Percentiles rank a stretch among this genome's conserved stretches.
These are phyloP conservation scores for Hippocampus guttulatus DNA, from an alignment of 2,113 vertebrate genomes.

Conservation along the genomic window DNA sequence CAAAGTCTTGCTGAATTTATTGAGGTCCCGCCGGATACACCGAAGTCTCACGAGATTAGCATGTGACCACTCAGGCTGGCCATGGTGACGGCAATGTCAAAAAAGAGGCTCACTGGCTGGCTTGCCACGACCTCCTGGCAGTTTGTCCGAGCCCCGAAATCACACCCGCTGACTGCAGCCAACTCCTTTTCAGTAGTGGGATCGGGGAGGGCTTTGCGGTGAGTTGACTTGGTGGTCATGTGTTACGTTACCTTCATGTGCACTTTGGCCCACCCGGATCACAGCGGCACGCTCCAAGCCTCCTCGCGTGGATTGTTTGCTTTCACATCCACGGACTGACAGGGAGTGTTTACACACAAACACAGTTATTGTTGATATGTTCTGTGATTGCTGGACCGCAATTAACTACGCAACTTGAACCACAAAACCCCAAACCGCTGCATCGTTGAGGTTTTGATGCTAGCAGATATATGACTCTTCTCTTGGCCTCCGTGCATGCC, in stretches of 20 bases:
- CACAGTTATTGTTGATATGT: conserved; percentile 1
- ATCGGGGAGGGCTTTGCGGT: conserved; percentile 38
- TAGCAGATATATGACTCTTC: conserved; percentile 52
- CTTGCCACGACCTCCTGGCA: conserved; percentile 29
- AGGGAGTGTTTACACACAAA: conserved; percentile 7
- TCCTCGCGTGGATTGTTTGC: background rate
- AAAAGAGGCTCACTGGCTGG: conserved; percentile 31
- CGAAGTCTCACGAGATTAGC: background rate
- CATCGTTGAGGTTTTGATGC: conserved; percentile 48
- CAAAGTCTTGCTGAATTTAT: too few species aligned
- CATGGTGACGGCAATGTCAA: conserved; percentile 34
- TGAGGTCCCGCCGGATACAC: too few species aligned
- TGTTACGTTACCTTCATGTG: conserved; percentile 51
- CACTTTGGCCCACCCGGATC: conserved; percentile 34
- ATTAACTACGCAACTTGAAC: conserved; percentile 42
- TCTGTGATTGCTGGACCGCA: background rate
- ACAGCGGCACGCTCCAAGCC: conserved; percentile 25
- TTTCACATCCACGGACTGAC: background rate
- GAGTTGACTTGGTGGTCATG: background rate
- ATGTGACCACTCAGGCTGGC: conserved; percentile 22
- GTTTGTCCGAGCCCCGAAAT: conserved; percentile 46
- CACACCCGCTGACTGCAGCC: conserved; percentile 50
- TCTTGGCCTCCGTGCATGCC: conserved; percentile 36
- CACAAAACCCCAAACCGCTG: conserved; percentile 51
- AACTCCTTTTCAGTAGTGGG: conserved; percentile 51